Percentiles rank a stretch among this genome's conserved stretches.
Evolutionary conservation across 2,113 vertebrate species (phyloP).

Genomic region (Turnix velox): DNA sequence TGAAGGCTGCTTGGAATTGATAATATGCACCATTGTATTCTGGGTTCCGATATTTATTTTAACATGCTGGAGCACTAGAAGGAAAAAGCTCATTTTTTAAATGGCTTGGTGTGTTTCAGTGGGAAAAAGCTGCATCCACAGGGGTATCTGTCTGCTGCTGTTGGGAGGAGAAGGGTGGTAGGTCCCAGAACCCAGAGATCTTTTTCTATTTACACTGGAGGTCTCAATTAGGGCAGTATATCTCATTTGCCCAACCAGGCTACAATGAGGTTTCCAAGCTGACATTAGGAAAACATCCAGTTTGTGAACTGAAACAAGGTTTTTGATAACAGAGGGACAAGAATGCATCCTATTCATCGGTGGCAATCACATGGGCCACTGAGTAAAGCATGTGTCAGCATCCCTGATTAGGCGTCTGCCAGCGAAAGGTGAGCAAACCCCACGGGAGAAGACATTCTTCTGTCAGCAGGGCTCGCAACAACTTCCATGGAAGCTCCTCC

Average conservation of each 20-base stretch:
- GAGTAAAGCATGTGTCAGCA: neutral
- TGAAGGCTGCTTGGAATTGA: neutral
- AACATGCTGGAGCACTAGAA: slow-evolving; percentile 1
- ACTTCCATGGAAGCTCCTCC: neutral
- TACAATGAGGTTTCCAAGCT: neutral
- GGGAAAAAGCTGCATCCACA: neutral
- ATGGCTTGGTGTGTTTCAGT: neutral
- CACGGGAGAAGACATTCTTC: neutral
- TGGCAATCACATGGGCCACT: neutral
- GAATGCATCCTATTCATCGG: neutral
- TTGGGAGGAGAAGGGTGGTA: neutral
- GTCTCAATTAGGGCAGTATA: neutral
- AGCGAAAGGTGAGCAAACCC: neutral
- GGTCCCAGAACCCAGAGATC: neutral
- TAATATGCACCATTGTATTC: neutral
- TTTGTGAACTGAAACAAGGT: neutral
- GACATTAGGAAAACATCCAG: neutral
- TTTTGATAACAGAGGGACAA: slow-evolving; percentile 9
- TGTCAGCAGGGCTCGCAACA: neutral
- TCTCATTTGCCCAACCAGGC: neutral
- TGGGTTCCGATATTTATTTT: slow-evolving; percentile 7
- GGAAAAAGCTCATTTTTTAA: slow-evolving; percentile 11
- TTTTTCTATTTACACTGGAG: neutral
- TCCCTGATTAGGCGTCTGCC: neutral
- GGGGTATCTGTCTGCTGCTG: neutral